Evolutionary conservation across 2,888 invertebrate species (phyloP), one percentile per base, ranked within the genome.

Genomic region (Gymnocheta viridis): DNA sequence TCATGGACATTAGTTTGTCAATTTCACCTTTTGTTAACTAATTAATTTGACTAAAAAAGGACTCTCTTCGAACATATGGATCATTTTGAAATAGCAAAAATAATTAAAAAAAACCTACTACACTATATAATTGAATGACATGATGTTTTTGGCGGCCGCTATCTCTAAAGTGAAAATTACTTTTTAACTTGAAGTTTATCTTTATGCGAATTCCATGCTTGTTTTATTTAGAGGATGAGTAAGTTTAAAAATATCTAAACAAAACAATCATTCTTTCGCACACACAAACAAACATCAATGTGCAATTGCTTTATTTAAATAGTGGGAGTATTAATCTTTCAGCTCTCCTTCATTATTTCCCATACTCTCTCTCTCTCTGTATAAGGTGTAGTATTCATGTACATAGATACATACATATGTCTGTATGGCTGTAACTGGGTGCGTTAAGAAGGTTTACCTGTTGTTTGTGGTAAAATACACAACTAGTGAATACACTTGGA

Each of bases 351-450:
- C 0, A 38, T 38, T 41, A 47, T 49, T 38, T 14, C 66, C 60
- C 72, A 49, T 54, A 77, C 47, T 72, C 58, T 64, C 41, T 38
- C n/a, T n/a, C n/a, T n/a, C n/a, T n/a, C n/a, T n/a, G n/a, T n/a
- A n/a, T n/a, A n/a, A n/a, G n/a, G n/a, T n/a, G n/a, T n/a, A n/a
- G 41, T 19, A 27, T 19, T 2, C 19, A 54, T 29, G 19, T n/a
- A n/a, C n/a, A 22, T 19, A n/a, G 10, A 7, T 14, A n/a, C n/a
- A n/a, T n/a, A n/a, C n/a, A n/a, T n/a, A n/a, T n/a, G n/a, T n/a
- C n/a, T 41, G 14, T 10, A 6, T 35, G 17, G 4, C 5, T 14
- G 19, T 73, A 17, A 24, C 27, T 29, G 2, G 32, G 41, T 64
- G 41, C 14, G 5, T 27, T 41, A 14, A 12, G 24, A 9, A 66